These are phyloP conservation scores for Bradypodion ventrale DNA, from an alignment of 2,797 vertebrate genomes.

Conservation along the genomic window DNA sequence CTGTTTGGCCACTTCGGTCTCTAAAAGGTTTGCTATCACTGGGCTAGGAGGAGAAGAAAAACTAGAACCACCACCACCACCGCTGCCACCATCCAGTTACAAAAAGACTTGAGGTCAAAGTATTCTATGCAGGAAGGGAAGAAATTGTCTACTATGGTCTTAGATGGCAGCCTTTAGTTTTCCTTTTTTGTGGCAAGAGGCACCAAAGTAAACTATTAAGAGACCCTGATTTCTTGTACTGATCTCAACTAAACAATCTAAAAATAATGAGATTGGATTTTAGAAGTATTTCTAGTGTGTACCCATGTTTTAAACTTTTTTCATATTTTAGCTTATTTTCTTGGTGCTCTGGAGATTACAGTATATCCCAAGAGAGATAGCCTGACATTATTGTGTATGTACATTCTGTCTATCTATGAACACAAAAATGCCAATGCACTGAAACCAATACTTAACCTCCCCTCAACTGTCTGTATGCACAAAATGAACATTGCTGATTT, in stretches of 20 bases:
- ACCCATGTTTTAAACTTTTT: neutral
- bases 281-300: neutral
- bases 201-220: neutral
- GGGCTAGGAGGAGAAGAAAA: too few species aligned
- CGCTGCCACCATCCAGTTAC: too few species aligned
- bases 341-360: neutral
- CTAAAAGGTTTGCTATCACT: too few species aligned
- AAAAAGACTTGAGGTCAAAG: too few species aligned
- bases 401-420: neutral
- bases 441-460: too few species aligned
- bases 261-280: neutral
- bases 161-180: too few species aligned
- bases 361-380: neutral
- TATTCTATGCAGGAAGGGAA: too few species aligned
- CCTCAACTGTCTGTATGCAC: neutral
- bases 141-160: too few species aligned
- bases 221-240: neutral
- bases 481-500: neutral
- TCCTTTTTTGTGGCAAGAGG: too few species aligned
- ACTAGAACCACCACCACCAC: too few species aligned
- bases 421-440: neutral
- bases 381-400: neutral
- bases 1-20: too few species aligned
- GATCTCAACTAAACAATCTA: neutral
- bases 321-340: neutral